Conservation (phyloP, 1,140 invertebrate genomes). For the Brachionus rotundiformis region DNA sequence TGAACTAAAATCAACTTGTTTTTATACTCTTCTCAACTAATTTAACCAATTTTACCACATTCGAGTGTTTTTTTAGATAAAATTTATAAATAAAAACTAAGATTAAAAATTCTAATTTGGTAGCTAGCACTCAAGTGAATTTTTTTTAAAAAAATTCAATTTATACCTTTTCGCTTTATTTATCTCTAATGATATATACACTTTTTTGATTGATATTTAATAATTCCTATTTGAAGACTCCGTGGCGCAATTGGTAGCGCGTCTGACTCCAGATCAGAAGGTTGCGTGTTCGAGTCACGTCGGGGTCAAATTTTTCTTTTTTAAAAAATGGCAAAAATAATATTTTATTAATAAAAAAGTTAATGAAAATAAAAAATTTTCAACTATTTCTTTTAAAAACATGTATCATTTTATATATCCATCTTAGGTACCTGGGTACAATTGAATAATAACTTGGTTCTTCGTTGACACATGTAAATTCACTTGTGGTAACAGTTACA, state of each 20-base stretch:
- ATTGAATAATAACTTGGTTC: slow-evolving; percentile 29
- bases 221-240: not conserved
- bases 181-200: too few species aligned
- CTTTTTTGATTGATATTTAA: too few species aligned
- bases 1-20: too few species aligned
- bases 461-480: not conserved
- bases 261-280: slow-evolving; percentile 53
- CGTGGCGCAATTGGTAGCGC: slow-evolving; percentile 53
- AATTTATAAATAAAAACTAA: too few species aligned
- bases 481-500: not conserved
- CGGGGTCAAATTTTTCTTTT: slow-evolving; percentile 40
- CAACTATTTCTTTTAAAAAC: not conserved
- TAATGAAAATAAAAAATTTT: not conserved
- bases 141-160: too few species aligned
- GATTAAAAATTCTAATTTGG: too few species aligned
- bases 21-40: too few species aligned
- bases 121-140: too few species aligned
- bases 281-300: slow-evolving; percentile 53
- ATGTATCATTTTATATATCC: not conserved
- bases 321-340: not conserved
- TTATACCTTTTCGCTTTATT: too few species aligned
- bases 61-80: too few species aligned
- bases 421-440: not conserved
- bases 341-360: not conserved
- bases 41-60: too few species aligned